phyloP scores from a whole-genome alignment of 2,888 invertebrate species.

The Xanthia icteritia region DNA sequence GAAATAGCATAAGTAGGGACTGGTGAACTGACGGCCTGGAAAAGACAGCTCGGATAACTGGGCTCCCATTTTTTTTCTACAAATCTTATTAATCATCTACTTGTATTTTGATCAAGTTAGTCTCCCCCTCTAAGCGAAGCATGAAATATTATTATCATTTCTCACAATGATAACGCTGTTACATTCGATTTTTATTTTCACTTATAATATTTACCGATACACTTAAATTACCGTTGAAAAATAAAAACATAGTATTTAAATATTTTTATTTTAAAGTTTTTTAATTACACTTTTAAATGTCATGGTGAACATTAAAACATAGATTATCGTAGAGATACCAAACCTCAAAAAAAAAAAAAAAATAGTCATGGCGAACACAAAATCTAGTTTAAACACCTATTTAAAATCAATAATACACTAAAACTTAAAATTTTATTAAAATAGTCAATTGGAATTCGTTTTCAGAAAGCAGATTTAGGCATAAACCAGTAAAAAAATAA shows the following conservation, averaged over 20 bases:
- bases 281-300: constrained; percentile 24
- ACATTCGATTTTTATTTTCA: constrained; percentile 29
- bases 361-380: neutral
- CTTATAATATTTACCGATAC: constrained; percentile 1
- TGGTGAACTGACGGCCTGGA: no score
- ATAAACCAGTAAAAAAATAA: neutral
- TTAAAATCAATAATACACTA: neutral
- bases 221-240: neutral
- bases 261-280: neutral
- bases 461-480: neutral
- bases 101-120: no score
- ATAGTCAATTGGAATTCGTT: neutral
- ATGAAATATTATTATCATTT: constrained; percentile 38
- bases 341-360: no score
- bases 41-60: no score
- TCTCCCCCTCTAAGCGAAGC: constrained; percentile 14
- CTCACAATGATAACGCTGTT: constrained; percentile 14
- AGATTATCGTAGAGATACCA: no score
- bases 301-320: constrained; percentile 15
- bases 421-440: neutral
- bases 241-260: neutral
- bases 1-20: no score
- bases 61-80: no score
- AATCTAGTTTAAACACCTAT: neutral
- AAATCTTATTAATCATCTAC: no score